These are phyloP conservation scores for Notarius quadriscutis DNA, from an alignment of 2,113 vertebrate species.

Conservation along the genomic window DNA sequence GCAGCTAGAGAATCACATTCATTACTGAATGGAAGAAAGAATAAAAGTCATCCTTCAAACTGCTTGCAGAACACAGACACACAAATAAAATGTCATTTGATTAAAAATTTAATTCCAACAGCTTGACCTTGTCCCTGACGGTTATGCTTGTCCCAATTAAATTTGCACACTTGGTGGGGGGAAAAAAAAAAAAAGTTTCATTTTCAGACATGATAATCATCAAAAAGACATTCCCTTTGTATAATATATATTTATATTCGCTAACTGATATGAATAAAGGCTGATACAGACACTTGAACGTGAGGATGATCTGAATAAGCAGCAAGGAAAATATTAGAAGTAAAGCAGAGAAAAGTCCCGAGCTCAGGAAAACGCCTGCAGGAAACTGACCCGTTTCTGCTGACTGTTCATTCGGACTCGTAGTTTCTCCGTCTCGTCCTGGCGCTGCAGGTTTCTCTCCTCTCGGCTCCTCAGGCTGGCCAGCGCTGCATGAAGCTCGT, in stretches of 20 bases:
- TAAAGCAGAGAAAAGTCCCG: not conserved
- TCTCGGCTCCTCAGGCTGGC: slow-evolving; percentile 58
- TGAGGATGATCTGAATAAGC: not conserved
- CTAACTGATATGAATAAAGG: slow-evolving; percentile 46
- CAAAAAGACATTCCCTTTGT: not conserved
- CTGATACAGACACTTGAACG: slow-evolving; percentile 10
- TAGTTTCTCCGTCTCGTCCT: slow-evolving; percentile 52
- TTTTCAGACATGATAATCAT: slow-evolving; percentile 77
- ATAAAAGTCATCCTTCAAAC: slow-evolving; percentile 78
- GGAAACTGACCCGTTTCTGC: slow-evolving; percentile 57
- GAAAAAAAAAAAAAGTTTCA: slow-evolving; percentile 72
- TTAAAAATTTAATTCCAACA: slow-evolving; percentile 80
- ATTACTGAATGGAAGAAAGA: slow-evolving; percentile 78
- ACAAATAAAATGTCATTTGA: slow-evolving; percentile 82
- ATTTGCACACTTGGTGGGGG: slow-evolving; percentile 62
- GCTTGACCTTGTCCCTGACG: slow-evolving; percentile 78
- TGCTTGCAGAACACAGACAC: slow-evolving; percentile 76
- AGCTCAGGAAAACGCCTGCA: not conserved
- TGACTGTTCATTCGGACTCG: slow-evolving; percentile 55
- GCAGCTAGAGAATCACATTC: slow-evolving; percentile 70
- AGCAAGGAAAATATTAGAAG: not conserved
- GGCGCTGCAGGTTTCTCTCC: slow-evolving; percentile 53
- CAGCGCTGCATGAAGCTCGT: slow-evolving; percentile 65
- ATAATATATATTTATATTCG: not conserved
- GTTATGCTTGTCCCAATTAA: slow-evolving; percentile 81